Evolutionary conservation across 35 echinoderm and acorn worm species (phyloP).

Genomic region (Anneissia japonica): DNA sequence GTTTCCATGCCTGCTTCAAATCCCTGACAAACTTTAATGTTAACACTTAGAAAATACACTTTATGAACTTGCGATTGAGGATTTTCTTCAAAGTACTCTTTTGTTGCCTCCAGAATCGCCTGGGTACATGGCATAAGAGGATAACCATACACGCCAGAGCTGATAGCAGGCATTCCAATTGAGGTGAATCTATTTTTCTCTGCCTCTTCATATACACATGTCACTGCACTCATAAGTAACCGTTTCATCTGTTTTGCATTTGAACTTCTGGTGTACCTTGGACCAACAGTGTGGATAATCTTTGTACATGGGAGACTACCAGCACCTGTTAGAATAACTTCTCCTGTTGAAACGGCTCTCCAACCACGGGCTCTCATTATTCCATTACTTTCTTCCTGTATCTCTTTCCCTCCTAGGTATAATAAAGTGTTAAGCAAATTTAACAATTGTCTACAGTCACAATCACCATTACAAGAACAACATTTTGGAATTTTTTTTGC

Average conservation of each 20-base stretch:
- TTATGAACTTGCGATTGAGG: not conserved
- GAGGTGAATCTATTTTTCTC: not conserved
- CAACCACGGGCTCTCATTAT: slow-evolving; percentile 5
- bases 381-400: slow-evolving; percentile 17
- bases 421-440: too few relatives aligned
- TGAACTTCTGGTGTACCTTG: slow-evolving; percentile 7
- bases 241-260: not conserved
- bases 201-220: not conserved
- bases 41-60: not conserved
- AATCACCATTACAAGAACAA: too few relatives aligned
- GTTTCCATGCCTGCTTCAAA: not conserved
- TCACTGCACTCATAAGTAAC: not conserved
- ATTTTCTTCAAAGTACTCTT: slow-evolving; percentile 5
- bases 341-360: not conserved
- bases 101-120: slow-evolving; percentile 8
- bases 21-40: not conserved
- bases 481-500: too few relatives aligned
- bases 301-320: slow-evolving; percentile 37
- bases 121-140: slow-evolving; percentile 21
- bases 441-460: too few relatives aligned
- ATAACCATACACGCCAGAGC: slow-evolving; percentile 36
- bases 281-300: slow-evolving; percentile 46
- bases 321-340: slow-evolving; percentile 16
- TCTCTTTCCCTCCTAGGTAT: slow-evolving; percentile 24
- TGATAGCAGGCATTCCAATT: slow-evolving; percentile 39